Conservation (phyloP, 1,140 invertebrate genomes). For the Diuraphis noxia region DNA sequence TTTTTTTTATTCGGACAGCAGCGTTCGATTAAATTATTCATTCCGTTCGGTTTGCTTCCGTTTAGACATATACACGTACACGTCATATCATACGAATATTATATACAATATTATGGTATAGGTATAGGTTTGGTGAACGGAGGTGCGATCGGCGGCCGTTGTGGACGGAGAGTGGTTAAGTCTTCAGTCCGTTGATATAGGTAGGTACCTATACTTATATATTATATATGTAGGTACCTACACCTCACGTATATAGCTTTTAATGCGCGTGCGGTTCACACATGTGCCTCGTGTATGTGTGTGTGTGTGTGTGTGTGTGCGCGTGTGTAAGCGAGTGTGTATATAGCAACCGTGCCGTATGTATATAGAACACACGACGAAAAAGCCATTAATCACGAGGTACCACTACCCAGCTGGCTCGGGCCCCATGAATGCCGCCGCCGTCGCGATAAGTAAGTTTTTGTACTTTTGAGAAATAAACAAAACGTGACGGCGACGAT, state of each 20-base stretch:
- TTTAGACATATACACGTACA: neutral
- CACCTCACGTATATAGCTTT: neutral
- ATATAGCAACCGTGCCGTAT: neutral
- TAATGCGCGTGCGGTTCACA: slow-evolving; percentile 1
- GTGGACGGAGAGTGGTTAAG: neutral
- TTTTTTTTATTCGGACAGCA: neutral
- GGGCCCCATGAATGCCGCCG: slow-evolving; percentile 26
- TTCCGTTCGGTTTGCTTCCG: neutral
- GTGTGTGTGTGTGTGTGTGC: neutral
- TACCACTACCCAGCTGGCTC: slow-evolving; percentile 47
- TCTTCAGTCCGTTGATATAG: neutral
- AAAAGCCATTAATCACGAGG: slow-evolving; percentile 51
- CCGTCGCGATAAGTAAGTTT: slow-evolving; percentile 46
- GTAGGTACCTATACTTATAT: neutral
- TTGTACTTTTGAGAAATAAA: slow-evolving; percentile 53
- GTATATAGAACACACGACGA: neutral
- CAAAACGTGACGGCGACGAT: slow-evolving; percentile 40
- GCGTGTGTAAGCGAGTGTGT: neutral
- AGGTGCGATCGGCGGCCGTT: neutral
- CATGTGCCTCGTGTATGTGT: neutral
- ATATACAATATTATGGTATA: neutral
- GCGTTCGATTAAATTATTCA: neutral
- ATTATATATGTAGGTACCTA: neutral
- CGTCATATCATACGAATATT: neutral
- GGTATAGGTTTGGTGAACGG: neutral